Percentiles rank a stretch among this genome's conserved stretches.
Evolutionary conservation across 1,140 invertebrate species (phyloP).

Genomic region (Cydia splendana): DNA sequence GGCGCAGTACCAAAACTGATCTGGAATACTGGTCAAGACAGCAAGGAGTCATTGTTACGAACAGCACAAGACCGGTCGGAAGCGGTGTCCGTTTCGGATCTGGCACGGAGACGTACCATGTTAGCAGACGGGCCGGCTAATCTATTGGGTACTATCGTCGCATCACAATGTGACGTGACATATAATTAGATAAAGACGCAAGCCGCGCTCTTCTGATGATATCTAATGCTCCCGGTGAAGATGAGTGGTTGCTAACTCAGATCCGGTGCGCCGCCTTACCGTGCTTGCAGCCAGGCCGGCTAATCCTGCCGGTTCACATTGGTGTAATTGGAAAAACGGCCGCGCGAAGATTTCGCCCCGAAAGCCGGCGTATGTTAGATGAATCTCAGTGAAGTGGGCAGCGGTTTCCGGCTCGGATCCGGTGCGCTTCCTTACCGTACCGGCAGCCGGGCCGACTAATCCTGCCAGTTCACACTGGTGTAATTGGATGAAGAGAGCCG

Average conservation of each 20-base stretch:
- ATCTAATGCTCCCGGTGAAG: not conserved
- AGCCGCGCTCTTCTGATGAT: not conserved
- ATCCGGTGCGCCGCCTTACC: not conserved
- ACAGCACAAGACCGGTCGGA: too few species aligned
- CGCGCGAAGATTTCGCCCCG: slow-evolving; percentile 60
- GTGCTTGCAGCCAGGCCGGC: slow-evolving; percentile 32
- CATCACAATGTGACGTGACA: too few species aligned
- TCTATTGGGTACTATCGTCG: too few species aligned
- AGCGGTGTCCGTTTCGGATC: too few species aligned
- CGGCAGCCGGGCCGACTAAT: slow-evolving; percentile 49
- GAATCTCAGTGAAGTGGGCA: not conserved
- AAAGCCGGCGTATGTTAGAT: slow-evolving; percentile 43
- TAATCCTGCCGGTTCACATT: slow-evolving; percentile 66
- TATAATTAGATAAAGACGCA: not conserved
- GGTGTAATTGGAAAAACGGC: slow-evolving; percentile 70
- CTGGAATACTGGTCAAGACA: too few species aligned
- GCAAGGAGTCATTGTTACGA: too few species aligned
- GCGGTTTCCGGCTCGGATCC: not conserved
- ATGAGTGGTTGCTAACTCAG: not conserved
- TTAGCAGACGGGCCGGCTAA: too few species aligned
- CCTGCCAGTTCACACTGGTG: slow-evolving; percentile 68
- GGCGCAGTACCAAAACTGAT: too few species aligned
- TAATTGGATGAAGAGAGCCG: slow-evolving; percentile 72
- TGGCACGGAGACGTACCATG: too few species aligned
- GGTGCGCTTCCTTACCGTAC: not conserved